Conservation (phyloP, 2,797 vertebrate species). For the Coranthus polyacanthus region DNA sequence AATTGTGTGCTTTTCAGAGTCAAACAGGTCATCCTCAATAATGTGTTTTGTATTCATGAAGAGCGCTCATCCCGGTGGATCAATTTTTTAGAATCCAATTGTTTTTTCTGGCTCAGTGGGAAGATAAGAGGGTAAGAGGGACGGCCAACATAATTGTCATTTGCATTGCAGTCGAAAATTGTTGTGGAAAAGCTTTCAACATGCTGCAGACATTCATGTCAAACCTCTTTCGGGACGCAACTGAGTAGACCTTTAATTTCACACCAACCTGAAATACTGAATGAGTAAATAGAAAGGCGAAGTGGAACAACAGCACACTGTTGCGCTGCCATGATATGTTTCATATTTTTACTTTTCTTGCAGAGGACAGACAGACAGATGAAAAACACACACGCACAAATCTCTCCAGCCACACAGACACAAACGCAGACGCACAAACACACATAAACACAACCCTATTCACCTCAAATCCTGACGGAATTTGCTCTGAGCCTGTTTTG, state of each 20-base stretch:
- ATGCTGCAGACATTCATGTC: constrained; percentile 48
- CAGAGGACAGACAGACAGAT: constrained; percentile 16
- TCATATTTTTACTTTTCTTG: neutral
- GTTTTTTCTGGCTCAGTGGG: constrained; percentile 60
- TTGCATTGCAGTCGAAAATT: constrained; percentile 67
- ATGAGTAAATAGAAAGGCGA: constrained; percentile 55
- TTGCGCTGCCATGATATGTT: constrained; percentile 28
- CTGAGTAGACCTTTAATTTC: constrained; percentile 58
- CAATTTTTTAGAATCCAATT: constrained; percentile 70
- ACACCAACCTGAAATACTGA: constrained; percentile 46
- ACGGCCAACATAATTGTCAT: constrained; percentile 73
- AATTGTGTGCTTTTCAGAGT: constrained; percentile 66
- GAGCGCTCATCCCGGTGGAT: constrained; percentile 60
- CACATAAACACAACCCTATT: constrained; percentile 67
- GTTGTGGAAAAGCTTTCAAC: constrained; percentile 59
- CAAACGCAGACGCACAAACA: constrained; percentile 35
- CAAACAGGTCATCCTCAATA: constrained; percentile 69
- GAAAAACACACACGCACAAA: constrained; percentile 16
- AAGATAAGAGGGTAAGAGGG: constrained; percentile 69
- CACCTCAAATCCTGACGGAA: constrained; percentile 64
- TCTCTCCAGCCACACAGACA: constrained; percentile 35
- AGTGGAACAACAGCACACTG: constrained; percentile 51
- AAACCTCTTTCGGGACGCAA: constrained; percentile 58
- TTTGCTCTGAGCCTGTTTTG: constrained; percentile 56
- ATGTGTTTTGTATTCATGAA: constrained; percentile 76